Base-by-base conservation (phyloP, 2,113 vertebrate species). In the Cisticola juncidis region DNA sequence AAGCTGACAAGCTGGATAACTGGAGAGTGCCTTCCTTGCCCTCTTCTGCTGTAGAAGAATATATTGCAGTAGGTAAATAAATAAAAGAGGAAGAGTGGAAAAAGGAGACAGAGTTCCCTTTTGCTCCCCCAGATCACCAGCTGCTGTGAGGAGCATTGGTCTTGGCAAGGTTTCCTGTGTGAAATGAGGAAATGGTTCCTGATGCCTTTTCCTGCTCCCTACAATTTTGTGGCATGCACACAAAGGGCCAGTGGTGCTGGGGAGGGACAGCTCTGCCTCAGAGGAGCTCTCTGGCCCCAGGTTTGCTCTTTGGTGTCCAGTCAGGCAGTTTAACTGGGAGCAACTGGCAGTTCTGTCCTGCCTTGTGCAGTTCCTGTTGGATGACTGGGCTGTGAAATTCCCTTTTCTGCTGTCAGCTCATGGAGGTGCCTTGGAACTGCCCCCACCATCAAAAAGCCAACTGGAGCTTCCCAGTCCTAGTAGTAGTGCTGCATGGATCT, bases 141-240 rank as follows among this genome's bases (percentile, higher is more conserved):
- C 21, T 78, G 26, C 35, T 62, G 15, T 1, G 5, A 15, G 12
- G 24, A 53, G 11, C 20, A 10, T 9, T 38, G 57, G 5, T 53
- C n/a, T 74, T 53, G 28, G 15, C 45, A 45, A 5, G 5, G 22
- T 36, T 90, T 65, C 61, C n/a, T 26, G 14, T 18, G 11, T 35
- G 25, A 70, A 66, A 26, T 19, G 51, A 14, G 44, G 21, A 65
- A 69, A 28, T 35, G 81, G 53, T 45, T 29, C 31, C 36, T 57
- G 18, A 36, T 88, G 48, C 51, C 9, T 3, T 23, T 25, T n/a
- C 20, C 5, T 68, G 3, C 17, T 12, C 17, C 12, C 4, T 19
- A 1, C 9, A 5, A 2, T 57, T 12, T n/a, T 21, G 14, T 58
- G 26, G 36, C 24, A 21, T 2, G 5, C 31, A 21, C 0, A 0